Conservation (phyloP, 2,113 vertebrate genomes). For the Neolamprologus variostigma region DNA sequence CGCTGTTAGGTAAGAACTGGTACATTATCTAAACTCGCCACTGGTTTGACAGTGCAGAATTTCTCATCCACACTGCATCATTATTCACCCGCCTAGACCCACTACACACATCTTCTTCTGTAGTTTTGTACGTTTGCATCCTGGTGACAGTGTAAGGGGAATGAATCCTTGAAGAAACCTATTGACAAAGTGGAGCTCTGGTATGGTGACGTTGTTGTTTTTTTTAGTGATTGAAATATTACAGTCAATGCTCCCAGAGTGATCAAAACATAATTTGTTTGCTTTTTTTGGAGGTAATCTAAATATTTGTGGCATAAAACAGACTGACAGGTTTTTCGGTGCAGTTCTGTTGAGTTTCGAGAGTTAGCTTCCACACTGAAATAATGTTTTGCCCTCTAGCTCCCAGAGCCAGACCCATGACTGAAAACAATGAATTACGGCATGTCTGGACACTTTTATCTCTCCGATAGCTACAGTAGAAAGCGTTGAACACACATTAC, state of each 20-base stretch:
- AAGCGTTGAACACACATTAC: background rate
- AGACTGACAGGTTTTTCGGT: background rate
- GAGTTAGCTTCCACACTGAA: background rate
- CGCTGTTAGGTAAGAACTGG: background rate
- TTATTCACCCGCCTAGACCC: background rate
- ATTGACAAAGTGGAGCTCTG: background rate
- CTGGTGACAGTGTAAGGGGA: background rate
- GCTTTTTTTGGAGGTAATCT: background rate
- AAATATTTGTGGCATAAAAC: background rate
- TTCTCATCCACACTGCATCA: background rate
- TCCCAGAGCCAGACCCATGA: background rate
- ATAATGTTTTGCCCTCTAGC: background rate
- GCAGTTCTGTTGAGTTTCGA: background rate
- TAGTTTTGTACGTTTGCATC: background rate
- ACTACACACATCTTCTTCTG: background rate
- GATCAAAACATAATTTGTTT: background rate
- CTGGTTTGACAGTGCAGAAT: background rate
- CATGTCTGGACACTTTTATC: background rate
- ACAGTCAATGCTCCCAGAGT: background rate
- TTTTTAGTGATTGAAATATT: background rate
- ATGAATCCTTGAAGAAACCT: background rate
- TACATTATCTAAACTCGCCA: background rate
- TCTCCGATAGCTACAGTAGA: background rate
- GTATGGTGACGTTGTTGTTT: rapidly evolving
- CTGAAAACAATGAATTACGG: background rate